A percentile compares a stretch with the other conserved stretches of the same genome.
phyloP scores from a whole-genome alignment of 1,140 invertebrate species.

The Luehdorfia chinensis region DNA sequence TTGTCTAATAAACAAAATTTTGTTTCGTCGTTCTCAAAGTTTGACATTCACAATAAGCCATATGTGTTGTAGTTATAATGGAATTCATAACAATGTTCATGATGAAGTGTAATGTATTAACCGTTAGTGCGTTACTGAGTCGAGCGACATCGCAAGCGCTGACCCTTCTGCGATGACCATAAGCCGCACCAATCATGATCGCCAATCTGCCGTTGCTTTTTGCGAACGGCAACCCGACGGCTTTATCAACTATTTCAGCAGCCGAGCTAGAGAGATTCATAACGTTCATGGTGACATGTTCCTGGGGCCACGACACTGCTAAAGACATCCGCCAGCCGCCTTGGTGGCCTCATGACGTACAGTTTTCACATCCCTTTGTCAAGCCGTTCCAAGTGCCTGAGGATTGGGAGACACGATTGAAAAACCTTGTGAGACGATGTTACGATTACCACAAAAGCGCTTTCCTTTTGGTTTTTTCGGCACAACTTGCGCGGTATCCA shows the following conservation, averaged over 20 bases:
- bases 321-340: conserved; percentile 79
- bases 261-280: conserved; percentile 83
- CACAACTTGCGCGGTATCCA: conserved; percentile 81
- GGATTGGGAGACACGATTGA: conserved; percentile 80
- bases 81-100: conserved; percentile 23
- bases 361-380: conserved; percentile 80
- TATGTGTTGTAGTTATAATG: conserved; percentile 29
- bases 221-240: conserved; percentile 83
- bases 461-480: conserved; percentile 84
- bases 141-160: conserved; percentile 59
- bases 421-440: conserved; percentile 82
- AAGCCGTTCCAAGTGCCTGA: conserved; percentile 72
- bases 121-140: conserved; percentile 42
- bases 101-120: conserved; percentile 44
- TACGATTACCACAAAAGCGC: conserved; percentile 85
- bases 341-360: conserved; percentile 84
- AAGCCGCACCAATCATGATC: conserved; percentile 74
- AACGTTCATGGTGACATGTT: conserved; percentile 86
- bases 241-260: conserved; percentile 80
- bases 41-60: conserved; percentile 19
- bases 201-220: conserved; percentile 84
- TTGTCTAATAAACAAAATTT: conserved; percentile 32
- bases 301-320: conserved; percentile 80
- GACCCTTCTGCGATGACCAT: conserved; percentile 60
- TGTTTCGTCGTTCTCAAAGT: conserved; percentile 11